Evolutionary conservation across 2,113 vertebrate genomes (phyloP), one percentile per base, ranked within the genome.

Genomic region (Passerina amoena): DNA sequence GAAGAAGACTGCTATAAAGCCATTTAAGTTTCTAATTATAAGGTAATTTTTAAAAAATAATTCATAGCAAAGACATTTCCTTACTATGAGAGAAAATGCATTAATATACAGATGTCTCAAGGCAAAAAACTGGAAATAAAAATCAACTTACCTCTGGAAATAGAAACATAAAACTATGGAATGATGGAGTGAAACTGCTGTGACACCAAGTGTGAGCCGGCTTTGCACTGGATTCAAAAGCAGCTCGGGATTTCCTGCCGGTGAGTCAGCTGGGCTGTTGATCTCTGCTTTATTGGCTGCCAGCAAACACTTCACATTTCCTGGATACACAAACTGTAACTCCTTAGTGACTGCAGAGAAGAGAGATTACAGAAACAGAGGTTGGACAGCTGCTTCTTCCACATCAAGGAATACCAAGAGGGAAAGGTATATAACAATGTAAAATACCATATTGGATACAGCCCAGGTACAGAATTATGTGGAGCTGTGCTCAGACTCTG

Each of bases 121-220:
- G 31, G 48, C 57, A 92, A 92, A 19, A 78, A 80, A 50, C 7
- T 15, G 12, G 45, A 82, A 77, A 42, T 24, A 63, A 94, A 82
- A 63, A 47, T 44, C 33, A 63, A 56, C 97, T 96, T 96, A 97
- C 96, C 96, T 68, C n/a, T 65, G 65, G 51, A 82, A 78, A 76
- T 3, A n/a, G 0, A 0, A 31, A 21, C 50, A 80, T 57, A 35
- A 65, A 24, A 13, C 17, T 23, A 0, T 2, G 19, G 56, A 75
- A 28, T 2, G 11, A 25, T 10, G 13, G 38, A 59, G 24, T 12
- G 70, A 61, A 51, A 37, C 70, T 77, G 44, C 57, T 50, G 35
- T 17, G 72, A 63, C 15, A 35, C 28, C 63, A 38, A 59, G 25
- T 3, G 6, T 1, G 9, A 64, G 31, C 11, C 4, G 4, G 71